A percentile compares a stretch with the other conserved stretches of the same genome.
phyloP scores from a whole-genome alignment of 2,113 vertebrate genomes.

The Suricata suricatta region DNA sequence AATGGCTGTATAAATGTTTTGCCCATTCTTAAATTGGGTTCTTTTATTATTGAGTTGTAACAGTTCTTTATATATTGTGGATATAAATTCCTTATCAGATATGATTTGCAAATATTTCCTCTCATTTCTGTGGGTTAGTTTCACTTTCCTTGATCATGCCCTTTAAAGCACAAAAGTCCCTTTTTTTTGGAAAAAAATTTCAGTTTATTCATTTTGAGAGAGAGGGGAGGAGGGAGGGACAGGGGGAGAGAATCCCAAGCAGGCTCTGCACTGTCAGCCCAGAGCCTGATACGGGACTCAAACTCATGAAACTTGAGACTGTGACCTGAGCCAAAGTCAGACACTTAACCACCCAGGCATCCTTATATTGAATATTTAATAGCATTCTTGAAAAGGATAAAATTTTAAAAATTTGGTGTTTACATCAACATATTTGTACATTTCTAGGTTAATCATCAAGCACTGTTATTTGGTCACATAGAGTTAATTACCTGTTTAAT shows the following conservation, averaged over 20 bases:
- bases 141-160: too few relatives aligned
- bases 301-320: not conserved
- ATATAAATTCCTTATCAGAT: too few relatives aligned
- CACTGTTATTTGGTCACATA: conserved; percentile 95
- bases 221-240: too few relatives aligned
- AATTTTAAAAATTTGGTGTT: not conserved
- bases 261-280: not conserved
- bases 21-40: too few relatives aligned
- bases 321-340: not conserved
- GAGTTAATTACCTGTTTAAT: conserved; percentile 97
- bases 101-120: too few relatives aligned
- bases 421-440: not conserved
- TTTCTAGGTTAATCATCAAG: conserved; percentile 92
- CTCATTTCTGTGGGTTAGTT: too few relatives aligned
- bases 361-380: not conserved
- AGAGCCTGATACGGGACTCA: not conserved
- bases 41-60: too few relatives aligned
- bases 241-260: too few relatives aligned
- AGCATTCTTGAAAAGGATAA: not conserved
- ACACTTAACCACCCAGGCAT: not conserved
- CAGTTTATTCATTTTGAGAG: not conserved
- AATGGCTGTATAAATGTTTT: too few relatives aligned
- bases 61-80: too few relatives aligned
- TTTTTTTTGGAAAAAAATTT: too few relatives aligned
- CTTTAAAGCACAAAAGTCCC: too few relatives aligned